phyloP scores from a whole-genome alignment of 2,888 invertebrate genomes.

The Strigamia transsilvanica region DNA sequence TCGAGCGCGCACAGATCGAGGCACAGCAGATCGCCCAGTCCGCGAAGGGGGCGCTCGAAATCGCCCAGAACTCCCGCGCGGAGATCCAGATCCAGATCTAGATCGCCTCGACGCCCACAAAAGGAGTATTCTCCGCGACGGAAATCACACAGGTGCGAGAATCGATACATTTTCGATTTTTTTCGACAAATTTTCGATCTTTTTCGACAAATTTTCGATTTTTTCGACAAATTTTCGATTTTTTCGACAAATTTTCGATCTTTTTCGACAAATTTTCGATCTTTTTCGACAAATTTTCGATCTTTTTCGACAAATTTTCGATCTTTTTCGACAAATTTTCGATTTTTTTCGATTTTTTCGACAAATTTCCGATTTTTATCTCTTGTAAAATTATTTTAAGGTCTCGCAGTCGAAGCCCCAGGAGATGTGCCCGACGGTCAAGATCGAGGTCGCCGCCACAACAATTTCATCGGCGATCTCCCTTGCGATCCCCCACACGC shows the following conservation, averaged over 20 bases:
- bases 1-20: constrained; percentile 52
- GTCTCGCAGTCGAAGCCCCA: constrained; percentile 58
- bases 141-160: constrained; percentile 57
- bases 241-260: too few species aligned
- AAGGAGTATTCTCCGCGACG: constrained; percentile 54
- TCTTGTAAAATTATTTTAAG: constrained; percentile 49
- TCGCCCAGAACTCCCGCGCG: constrained; percentile 52
- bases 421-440: constrained; percentile 56
- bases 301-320: too few species aligned
- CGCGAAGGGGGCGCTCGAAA: constrained; percentile 51
- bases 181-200: too few species aligned
- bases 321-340: too few species aligned
- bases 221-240: too few species aligned
- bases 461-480: constrained; percentile 55
- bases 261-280: too few species aligned
- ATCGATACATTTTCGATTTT: too few species aligned
- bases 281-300: too few species aligned
- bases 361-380: too few species aligned
- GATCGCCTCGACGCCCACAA: constrained; percentile 54
- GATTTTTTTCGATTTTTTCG: too few species aligned
- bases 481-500: constrained; percentile 55
- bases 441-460: constrained; percentile 57
- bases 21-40: constrained; percentile 55
- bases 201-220: too few species aligned
- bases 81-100: constrained; percentile 53